A percentile compares a stretch with the other conserved stretches of the same genome.
phyloP scores from a whole-genome alignment of 2,888 invertebrate species.

The Zaprionus obscuricornis region DNA sequence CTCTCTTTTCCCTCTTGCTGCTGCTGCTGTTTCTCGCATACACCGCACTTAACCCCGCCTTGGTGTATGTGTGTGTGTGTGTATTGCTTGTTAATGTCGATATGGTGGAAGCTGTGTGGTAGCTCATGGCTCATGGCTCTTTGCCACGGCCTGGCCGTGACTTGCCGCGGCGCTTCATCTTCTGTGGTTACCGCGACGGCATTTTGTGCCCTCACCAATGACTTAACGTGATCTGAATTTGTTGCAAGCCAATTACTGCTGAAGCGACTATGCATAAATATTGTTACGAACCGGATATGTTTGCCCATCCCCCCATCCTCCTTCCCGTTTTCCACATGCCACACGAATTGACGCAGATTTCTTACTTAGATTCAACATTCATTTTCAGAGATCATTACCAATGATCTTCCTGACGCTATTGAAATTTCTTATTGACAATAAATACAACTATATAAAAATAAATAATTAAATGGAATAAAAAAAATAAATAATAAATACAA shows the following conservation, averaged over 20 bases:
- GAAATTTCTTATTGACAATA: too few relatives aligned
- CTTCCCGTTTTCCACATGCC: too few relatives aligned
- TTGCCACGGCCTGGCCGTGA: constrained; percentile 35
- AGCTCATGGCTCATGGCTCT: too few relatives aligned
- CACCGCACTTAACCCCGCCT: too few relatives aligned
- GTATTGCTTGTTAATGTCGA: constrained; percentile 37
- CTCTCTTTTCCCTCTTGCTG: not conserved
- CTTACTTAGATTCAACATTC: too few relatives aligned
- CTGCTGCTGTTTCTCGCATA: constrained; percentile 19
- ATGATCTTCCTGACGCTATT: too few relatives aligned
- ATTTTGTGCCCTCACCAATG: constrained; percentile 67
- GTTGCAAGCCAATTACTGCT: constrained; percentile 77
- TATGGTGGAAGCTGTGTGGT: constrained; percentile 52
- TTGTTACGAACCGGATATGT: constrained; percentile 40
- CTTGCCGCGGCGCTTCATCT: constrained; percentile 25
- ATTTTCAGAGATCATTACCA: too few relatives aligned
- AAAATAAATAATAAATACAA: too few relatives aligned
- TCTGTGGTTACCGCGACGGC: constrained; percentile 54
- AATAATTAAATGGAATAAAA: too few relatives aligned
- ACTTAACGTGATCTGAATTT: constrained; percentile 79
- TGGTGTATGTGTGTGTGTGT: too few relatives aligned
- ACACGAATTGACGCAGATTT: too few relatives aligned
- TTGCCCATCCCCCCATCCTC: constrained; percentile 17
- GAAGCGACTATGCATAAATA: constrained; percentile 63
- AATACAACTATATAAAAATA: too few relatives aligned